Conservation (phyloP, 2,113 vertebrate species). For the Cochlearius cochlearius region DNA sequence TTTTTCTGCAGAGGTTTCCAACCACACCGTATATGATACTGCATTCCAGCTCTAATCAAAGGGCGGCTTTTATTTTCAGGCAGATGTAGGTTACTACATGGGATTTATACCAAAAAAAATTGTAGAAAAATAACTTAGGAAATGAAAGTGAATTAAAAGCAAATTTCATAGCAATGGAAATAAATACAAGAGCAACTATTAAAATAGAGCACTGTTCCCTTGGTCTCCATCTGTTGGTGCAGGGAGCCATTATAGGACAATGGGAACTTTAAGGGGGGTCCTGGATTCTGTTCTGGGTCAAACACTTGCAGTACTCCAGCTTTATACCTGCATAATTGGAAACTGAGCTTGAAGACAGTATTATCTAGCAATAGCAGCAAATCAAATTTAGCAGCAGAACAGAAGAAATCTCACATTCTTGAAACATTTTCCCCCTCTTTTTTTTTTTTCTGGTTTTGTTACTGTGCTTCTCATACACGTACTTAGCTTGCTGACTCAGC, state of each 20-base stretch:
- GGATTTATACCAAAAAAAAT: not conserved
- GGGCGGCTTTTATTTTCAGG: not conserved
- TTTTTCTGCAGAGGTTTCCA: constrained; percentile 10
- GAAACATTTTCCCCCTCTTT: not conserved
- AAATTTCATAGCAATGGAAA: constrained; percentile 7
- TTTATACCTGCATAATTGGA: not conserved
- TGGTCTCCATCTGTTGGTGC: not conserved
- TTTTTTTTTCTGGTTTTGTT: not conserved
- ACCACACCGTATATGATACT: not conserved
- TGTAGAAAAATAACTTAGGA: constrained; percentile 1
- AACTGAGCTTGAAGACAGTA: not conserved
- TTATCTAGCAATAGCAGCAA: not conserved
- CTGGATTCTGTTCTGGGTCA: not conserved
- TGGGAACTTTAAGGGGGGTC: not conserved
- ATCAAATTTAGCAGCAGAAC: not conserved
- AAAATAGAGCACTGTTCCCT: not conserved
- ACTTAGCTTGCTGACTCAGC: not conserved
- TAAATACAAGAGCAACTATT: not conserved
- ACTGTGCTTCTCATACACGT: not conserved
- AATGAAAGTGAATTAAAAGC: constrained; percentile 41
- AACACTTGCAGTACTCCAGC: not conserved
- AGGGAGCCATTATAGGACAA: not conserved
- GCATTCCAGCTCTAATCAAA: constrained; percentile 26
- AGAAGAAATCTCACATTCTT: not conserved
- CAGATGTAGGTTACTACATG: constrained; percentile 8